Evolutionary conservation across 1,140 invertebrate genomes (phyloP).

Genomic region (Drosophila pseudoobscura): DNA sequence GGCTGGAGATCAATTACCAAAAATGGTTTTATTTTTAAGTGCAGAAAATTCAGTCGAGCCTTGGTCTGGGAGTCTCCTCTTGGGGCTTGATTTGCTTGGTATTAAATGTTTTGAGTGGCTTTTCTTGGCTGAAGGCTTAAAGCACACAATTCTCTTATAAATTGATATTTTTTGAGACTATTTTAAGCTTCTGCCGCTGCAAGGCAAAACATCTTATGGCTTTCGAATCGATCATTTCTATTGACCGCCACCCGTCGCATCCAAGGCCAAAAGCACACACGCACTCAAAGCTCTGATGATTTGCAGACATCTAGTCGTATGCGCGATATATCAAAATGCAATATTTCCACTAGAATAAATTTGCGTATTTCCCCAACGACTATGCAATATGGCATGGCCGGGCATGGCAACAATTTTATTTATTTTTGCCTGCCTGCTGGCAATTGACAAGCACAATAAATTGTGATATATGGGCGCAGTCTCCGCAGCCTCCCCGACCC

Average conservation of each 20-base stretch:
- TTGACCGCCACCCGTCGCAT: neutral
- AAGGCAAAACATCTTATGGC: no score
- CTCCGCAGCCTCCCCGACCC: conserved; percentile 12
- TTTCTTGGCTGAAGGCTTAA: no score
- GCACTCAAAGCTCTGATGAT: conserved; percentile 25
- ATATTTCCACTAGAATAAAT: conserved; percentile 73
- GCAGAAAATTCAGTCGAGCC: no score
- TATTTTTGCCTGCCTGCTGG: conserved; percentile 43
- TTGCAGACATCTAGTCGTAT: conserved; percentile 22
- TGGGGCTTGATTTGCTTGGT: no score
- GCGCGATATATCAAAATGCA: conserved; percentile 64
- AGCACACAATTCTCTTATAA: no score
- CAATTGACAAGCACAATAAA: conserved; percentile 80
- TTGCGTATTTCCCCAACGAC: conserved; percentile 38
- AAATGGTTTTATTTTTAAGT: no score
- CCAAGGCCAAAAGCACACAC: conserved; percentile 23
- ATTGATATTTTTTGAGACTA: no score
- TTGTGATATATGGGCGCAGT: conserved; percentile 69
- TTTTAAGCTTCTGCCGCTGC: no score
- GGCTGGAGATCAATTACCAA: no score
- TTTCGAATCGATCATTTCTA: no score
- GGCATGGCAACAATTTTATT: conserved; percentile 17
- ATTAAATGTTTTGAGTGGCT: no score
- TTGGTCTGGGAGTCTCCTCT: no score
- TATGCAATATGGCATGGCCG: conserved; percentile 36